phyloP scores from a whole-genome alignment of 2,113 vertebrate species.

The Kryptolebias marmoratus region DNA sequence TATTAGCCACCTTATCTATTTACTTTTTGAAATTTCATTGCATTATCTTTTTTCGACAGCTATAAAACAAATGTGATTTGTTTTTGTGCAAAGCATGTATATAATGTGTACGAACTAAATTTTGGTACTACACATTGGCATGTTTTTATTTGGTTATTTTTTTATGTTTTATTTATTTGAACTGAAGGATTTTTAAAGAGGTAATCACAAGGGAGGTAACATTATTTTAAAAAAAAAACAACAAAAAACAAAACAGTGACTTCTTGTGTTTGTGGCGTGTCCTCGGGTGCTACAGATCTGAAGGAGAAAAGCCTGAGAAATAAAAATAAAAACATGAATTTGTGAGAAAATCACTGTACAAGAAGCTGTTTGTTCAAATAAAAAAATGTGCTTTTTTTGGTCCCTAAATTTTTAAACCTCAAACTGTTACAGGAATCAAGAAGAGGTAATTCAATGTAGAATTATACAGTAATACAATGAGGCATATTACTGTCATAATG shows the following conservation, averaged over 20 bases:
- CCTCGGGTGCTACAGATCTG: conserved; percentile 30
- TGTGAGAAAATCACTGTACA: background rate
- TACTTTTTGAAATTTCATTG: conserved; percentile 57
- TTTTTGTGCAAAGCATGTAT: conserved; percentile 80
- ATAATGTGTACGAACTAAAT: conserved; percentile 80
- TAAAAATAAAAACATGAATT: background rate
- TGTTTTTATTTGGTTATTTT: conserved; percentile 68
- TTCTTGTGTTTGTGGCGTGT: conserved; percentile 33
- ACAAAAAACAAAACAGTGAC: conserved; percentile 12
- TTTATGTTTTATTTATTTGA: conserved; percentile 72
- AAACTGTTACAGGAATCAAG: conserved; percentile 15
- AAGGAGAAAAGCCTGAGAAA: conserved; percentile 17
- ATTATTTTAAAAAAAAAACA: conserved; percentile 13
- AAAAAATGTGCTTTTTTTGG: background rate
- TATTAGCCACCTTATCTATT: conserved; percentile 80
- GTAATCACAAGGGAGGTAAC: conserved; percentile 47
- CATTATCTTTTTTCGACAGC: conserved; percentile 10
- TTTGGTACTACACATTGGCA: conserved; percentile 74
- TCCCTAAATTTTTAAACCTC: conserved; percentile 19
- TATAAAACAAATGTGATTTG: conserved; percentile 61
- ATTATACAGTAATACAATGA: background rate
- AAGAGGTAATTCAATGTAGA: too few relatives aligned
- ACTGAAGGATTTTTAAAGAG: conserved; percentile 42
- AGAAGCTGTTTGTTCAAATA: conserved; percentile 2
- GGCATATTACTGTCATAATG: conserved; percentile 2